Conservation (phyloP, 2,113 vertebrate species). For the Corapipo altera region DNA sequence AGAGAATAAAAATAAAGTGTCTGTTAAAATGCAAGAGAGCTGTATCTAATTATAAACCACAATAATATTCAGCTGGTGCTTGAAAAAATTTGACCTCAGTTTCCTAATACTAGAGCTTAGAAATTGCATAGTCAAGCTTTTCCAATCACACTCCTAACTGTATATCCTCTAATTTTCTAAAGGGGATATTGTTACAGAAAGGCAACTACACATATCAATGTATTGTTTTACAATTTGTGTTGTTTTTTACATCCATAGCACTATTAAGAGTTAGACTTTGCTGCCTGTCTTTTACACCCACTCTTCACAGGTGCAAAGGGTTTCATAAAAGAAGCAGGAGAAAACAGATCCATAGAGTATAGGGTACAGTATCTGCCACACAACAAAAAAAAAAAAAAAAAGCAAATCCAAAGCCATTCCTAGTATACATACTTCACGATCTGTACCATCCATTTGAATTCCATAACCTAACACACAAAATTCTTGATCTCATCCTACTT, state of each 20-base stretch:
- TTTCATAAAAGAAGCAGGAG: background rate
- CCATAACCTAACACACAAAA: background rate
- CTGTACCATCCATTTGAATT: background rate
- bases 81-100: background rate
- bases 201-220: accelerated
- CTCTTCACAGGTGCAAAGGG: background rate
- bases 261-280: background rate
- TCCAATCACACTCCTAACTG: background rate
- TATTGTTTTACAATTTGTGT: background rate
- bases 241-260: background rate
- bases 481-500: background rate
- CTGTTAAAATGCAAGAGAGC: background rate
- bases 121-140: background rate
- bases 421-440: background rate
- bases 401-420: background rate
- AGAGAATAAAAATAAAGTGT: background rate
- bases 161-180: background rate
- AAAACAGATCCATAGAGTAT: background rate
- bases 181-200: background rate
- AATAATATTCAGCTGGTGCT: background rate
- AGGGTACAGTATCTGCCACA: background rate
- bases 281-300: background rate
- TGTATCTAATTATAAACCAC: background rate
- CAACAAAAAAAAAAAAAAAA: background rate
- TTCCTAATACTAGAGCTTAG: background rate